Percentiles rank a stretch among this genome's conserved stretches.
Evolutionary conservation across 2,113 vertebrate species (phyloP).

Genomic region (Brachionichthys hirsutus): DNA sequence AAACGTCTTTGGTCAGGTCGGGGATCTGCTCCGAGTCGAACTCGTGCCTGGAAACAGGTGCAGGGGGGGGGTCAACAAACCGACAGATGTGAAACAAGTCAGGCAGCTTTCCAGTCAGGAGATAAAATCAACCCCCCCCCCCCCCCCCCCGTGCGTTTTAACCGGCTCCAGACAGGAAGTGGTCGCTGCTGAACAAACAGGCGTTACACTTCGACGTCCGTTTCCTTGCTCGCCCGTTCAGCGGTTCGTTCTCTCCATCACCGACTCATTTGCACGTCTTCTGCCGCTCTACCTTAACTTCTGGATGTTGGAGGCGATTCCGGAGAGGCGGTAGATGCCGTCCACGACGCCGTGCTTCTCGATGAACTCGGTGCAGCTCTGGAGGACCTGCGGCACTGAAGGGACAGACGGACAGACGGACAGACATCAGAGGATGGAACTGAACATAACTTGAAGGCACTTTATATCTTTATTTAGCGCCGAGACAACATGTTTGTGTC

Average conservation of each 20-base stretch:
- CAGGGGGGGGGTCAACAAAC: not conserved
- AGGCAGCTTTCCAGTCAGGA: too few relatives aligned
- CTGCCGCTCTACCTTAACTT: slow-evolving; percentile 93
- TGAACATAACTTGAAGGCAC: not conserved
- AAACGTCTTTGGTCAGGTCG: slow-evolving; percentile 97
- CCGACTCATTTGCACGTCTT: too few relatives aligned
- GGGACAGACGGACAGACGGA: not conserved
- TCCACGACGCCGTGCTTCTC: slow-evolving; percentile 98
- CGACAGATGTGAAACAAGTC: not conserved
- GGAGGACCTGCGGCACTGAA: slow-evolving; percentile 96
- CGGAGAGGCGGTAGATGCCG: slow-evolving; percentile 96
- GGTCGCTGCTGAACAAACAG: too few relatives aligned
- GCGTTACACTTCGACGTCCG: too few relatives aligned
- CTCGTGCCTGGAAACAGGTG: slow-evolving; percentile 82
- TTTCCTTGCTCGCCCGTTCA: too few relatives aligned
- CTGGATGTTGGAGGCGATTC: slow-evolving; percentile 98
- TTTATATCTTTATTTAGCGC: too few relatives aligned
- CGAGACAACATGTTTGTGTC: slow-evolving; percentile 7
- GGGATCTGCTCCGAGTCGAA: slow-evolving; percentile 98
- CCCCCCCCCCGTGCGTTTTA: too few relatives aligned
- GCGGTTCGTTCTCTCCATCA: too few relatives aligned
- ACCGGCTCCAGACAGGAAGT: too few relatives aligned
- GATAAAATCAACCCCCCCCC: too few relatives aligned
- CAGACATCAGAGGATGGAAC: not conserved
- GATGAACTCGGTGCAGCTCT: slow-evolving; percentile 98